Base-by-base conservation (phyloP, 1,140 invertebrate species). In the Drosophila truncata region DNA sequence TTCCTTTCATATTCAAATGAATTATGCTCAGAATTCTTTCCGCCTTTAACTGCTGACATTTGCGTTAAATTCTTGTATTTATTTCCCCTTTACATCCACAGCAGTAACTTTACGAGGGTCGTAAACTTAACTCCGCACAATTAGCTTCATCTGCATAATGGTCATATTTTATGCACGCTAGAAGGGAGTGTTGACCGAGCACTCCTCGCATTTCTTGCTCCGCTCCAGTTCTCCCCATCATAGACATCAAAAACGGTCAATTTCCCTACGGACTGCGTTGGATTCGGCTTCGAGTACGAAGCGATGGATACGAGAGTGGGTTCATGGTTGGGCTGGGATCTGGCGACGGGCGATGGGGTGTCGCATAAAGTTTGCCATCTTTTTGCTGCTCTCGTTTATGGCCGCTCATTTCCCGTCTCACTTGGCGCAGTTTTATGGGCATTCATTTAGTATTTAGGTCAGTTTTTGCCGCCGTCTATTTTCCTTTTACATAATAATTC, bases 401-500 rank as follows among this genome's bases (percentile, higher is more conserved):
- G 66, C 69, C 52, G 66, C 66, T 72, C 70, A 66, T 72, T 61
- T 49, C 42, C 46, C 37, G 54, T 60, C 25, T 29, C 79, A 58
- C 66, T 49, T 72, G 74, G 42, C 63, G 80, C 76, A 78, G 67
- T 78, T 88, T 90, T 74, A 90, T 88, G 84, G 80, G 78, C 85
- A 78, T 90, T 90, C 85, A 88, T 90, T 90, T 81, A 71, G 73
- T 88, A 88, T 88, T 88, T 88, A 76, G 84, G 84, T 88, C 84
- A 88, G 69, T 90, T 90, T 80, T 80, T 67, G 41, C 61, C 54
- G 23, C 13, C 39, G 11, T 52, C 44, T 57, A 65, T 62, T 64
- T 42, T 78, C 44, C 60, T 55, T 78, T 86, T 82, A 76, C 80
- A 86, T 87, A 80, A 85, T 80, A 58, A 84, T 76, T 47, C 60